Evolutionary conservation across 1,140 invertebrate genomes (phyloP).

Genomic region (Penaeus vannamei): DNA sequence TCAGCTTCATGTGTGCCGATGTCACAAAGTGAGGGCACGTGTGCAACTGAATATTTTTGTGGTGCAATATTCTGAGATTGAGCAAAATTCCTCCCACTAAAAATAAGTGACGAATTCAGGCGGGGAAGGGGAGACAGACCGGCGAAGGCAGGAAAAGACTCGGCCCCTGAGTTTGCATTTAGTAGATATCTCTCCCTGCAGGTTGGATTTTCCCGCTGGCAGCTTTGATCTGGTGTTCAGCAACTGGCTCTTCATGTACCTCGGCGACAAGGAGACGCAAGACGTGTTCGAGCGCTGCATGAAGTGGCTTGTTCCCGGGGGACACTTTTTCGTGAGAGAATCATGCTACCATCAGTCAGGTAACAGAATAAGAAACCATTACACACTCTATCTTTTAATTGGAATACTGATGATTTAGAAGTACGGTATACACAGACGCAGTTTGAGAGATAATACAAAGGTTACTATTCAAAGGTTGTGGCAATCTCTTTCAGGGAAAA

Average conservation of each 20-base stretch:
- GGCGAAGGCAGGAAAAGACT: too few species aligned
- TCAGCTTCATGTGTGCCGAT: constrained; percentile 75
- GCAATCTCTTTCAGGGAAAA: too few species aligned
- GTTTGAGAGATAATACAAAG: too few species aligned
- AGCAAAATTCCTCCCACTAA: too few species aligned
- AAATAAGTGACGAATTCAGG: too few species aligned
- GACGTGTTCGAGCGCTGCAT: constrained; percentile 73
- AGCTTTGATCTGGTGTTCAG: constrained; percentile 76
- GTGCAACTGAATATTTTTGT: too few species aligned
- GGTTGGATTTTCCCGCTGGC: constrained; percentile 50
- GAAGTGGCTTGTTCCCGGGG: constrained; percentile 74
- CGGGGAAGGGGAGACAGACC: too few species aligned
- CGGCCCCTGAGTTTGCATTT: background rate
- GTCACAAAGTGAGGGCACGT: constrained; percentile 74
- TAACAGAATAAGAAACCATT: constrained; percentile 65
- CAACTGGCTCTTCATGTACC: constrained; percentile 79
- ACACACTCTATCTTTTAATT: too few species aligned
- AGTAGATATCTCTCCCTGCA: constrained; percentile 21
- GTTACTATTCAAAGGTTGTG: too few species aligned
- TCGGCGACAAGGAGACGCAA: constrained; percentile 75
- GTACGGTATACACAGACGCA: too few species aligned
- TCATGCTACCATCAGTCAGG: constrained; percentile 76
- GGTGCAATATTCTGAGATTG: too few species aligned
- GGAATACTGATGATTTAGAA: too few species aligned
- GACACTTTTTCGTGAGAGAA: constrained; percentile 75